Percentiles rank a stretch among this genome's conserved stretches.
phyloP scores from a whole-genome alignment of 37 sponge, comb jelly and placozoan species.

The Corticium candelabrum region DNA sequence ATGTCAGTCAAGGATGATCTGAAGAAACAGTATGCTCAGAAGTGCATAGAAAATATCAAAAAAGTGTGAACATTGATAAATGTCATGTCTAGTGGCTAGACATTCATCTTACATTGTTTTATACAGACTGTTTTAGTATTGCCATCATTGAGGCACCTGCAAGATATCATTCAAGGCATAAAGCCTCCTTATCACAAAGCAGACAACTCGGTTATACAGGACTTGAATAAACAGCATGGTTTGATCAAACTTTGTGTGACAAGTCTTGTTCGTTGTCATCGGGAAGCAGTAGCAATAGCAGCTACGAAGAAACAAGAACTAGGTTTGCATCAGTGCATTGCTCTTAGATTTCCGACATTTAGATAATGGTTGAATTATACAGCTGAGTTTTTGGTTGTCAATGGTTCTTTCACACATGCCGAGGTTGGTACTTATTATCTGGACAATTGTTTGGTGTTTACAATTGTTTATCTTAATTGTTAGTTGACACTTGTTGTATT shows the following conservation, averaged over 20 bases:
- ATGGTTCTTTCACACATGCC: slow-evolving; percentile 53
- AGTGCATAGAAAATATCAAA: slow-evolving; percentile 70
- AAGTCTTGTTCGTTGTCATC: background rate
- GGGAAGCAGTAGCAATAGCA: background rate
- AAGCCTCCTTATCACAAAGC: background rate
- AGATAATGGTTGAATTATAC: too few relatives aligned
- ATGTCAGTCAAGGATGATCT: slow-evolving; percentile 51
- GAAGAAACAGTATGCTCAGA: slow-evolving; percentile 50
- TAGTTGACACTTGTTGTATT: too few relatives aligned
- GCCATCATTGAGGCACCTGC: background rate
- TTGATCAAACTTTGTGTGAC: background rate
- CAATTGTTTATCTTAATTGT: too few relatives aligned
- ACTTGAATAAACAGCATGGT: background rate
- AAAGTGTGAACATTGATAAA: slow-evolving; percentile 29
- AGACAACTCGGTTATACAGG: background rate
- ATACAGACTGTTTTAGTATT: background rate
- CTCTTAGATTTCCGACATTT: background rate
- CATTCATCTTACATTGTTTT: background rate
- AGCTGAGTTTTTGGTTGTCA: too few relatives aligned
- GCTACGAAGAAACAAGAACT: background rate
- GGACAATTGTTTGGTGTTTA: too few relatives aligned
- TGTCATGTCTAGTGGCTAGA: too few relatives aligned
- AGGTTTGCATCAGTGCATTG: background rate
- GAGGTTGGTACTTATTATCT: slow-evolving; percentile 22
- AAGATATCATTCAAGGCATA: background rate